These are phyloP conservation scores for Macrosiphum euphorbiae DNA, from an alignment of 2,888 invertebrate genomes.

Conservation along the genomic window DNA sequence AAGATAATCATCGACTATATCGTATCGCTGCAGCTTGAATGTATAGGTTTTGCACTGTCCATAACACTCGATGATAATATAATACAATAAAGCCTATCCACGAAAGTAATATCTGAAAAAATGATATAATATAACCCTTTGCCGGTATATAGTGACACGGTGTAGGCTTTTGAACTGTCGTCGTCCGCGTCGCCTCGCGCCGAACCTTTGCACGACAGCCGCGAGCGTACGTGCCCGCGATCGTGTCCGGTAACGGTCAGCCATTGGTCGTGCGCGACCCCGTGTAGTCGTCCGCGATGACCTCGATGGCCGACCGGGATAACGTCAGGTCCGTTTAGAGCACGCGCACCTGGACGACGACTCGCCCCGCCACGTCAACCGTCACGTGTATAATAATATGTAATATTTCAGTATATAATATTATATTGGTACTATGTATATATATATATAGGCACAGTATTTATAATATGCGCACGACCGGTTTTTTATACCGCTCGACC, in stretches of 20 bases:
- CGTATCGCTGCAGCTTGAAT: neutral
- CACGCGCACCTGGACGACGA: slow-evolving; percentile 54
- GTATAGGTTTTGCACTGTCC: neutral
- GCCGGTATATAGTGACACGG: neutral
- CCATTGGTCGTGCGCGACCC: slow-evolving; percentile 63
- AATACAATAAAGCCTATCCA: neutral
- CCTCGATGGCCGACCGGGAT: slow-evolving; percentile 60
- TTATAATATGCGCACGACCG: slow-evolving; percentile 3
- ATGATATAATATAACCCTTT: neutral
- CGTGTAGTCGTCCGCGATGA: slow-evolving; percentile 6
- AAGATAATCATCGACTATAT: neutral
- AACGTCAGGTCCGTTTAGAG: slow-evolving; percentile 63
- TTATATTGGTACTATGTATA: neutral
- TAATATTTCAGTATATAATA: neutral
- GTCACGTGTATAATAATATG: neutral
- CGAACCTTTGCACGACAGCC: neutral
- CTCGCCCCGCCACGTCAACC: neutral
- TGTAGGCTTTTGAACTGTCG: slow-evolving; percentile 26
- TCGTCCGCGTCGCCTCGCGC: neutral
- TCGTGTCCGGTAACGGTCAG: neutral
- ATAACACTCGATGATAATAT: neutral
- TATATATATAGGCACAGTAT: neutral
- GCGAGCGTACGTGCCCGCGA: neutral
- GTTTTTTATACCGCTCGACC: slow-evolving; percentile 10
- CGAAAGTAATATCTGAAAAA: neutral